Base-by-base conservation (phyloP, 2,797 vertebrate genomes). In the Microctenopoma steveboyesi region DNA sequence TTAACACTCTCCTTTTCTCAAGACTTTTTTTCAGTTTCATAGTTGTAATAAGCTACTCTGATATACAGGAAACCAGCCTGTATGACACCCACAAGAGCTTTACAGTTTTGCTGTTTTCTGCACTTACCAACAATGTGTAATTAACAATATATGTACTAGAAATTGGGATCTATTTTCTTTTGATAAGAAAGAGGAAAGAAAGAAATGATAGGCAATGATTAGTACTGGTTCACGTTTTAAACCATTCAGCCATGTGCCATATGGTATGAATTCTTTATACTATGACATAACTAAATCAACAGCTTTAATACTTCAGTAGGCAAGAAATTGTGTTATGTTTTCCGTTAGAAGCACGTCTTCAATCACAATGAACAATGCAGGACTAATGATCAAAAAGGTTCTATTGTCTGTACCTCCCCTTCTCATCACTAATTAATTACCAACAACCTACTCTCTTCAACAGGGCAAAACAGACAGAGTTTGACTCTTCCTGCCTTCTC, bases 1-100 rank as follows among this genome's bases (percentile, higher is more conserved):
- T 63, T 55, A 59, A 47, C 46, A 64, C 63, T 76, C 45, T 8
- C 43, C 12, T 43, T 30, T 50, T 35, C 40, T 57, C 6, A 53
- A 48, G 25, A 7, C 22, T 9, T 46, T 27, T 25, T 40, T 75
- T 72, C 33, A 10, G 46, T 69, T 51, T 55, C 9, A 65, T 1
- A 27, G 14, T 13, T 27, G n/a, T 12, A 53, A 13, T 52, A 14
- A 61, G n/a, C 25, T 18, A 9, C 37, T 28, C 40, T 10, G 8
- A 66, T 18, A 13, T 13, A 61, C 33, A 42, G 27, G 14, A 5
- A 18, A 18, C 18, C 18, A 18, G 18, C 18, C 18, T 18, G 18
- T 18, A 47, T n/a, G 12, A 39, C 37, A 39, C 1, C 10, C 3
- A n/a, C 18, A 11, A 22, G 46, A 22, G n/a, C 8, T 22, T 22